Evolutionary conservation across 2,113 vertebrate genomes (phyloP).

Genomic region (Ammospiza nelsoni): DNA sequence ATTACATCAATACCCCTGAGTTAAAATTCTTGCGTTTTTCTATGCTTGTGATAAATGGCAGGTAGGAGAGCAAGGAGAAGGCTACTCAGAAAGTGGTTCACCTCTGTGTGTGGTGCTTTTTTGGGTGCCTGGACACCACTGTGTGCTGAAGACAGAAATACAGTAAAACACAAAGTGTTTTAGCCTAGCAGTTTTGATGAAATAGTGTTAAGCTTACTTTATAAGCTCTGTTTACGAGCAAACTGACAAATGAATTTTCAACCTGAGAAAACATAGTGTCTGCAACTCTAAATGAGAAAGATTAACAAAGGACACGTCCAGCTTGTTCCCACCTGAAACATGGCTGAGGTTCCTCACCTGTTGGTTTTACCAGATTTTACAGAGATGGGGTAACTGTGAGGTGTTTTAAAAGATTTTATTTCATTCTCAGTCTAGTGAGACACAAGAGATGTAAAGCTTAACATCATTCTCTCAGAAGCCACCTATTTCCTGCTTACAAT

Average conservation of each 20-base stretch:
- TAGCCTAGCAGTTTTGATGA: background rate
- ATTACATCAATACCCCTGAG: background rate
- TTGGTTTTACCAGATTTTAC: background rate
- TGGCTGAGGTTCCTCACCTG: background rate
- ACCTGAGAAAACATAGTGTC: background rate
- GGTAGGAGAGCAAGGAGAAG: background rate
- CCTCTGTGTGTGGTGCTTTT: background rate
- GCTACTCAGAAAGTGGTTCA: background rate
- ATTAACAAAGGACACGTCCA: background rate
- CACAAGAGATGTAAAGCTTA: background rate
- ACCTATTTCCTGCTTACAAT: background rate
- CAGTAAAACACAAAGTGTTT: background rate
- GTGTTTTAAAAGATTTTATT: background rate
- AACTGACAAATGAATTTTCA: background rate
- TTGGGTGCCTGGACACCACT: background rate
- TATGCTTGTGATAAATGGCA: background rate
- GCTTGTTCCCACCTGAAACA: rapidly evolving
- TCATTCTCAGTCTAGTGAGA: background rate
- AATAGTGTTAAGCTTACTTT: background rate
- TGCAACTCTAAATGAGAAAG: background rate
- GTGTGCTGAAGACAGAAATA: background rate
- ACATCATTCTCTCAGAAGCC: background rate
- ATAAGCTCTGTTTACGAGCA: background rate
- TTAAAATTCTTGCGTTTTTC: background rate
- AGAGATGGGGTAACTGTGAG: background rate